Evolutionary conservation across 2,888 invertebrate genomes (phyloP), one percentile per base, ranked within the genome.

Genomic region (Andrena fulva): DNA sequence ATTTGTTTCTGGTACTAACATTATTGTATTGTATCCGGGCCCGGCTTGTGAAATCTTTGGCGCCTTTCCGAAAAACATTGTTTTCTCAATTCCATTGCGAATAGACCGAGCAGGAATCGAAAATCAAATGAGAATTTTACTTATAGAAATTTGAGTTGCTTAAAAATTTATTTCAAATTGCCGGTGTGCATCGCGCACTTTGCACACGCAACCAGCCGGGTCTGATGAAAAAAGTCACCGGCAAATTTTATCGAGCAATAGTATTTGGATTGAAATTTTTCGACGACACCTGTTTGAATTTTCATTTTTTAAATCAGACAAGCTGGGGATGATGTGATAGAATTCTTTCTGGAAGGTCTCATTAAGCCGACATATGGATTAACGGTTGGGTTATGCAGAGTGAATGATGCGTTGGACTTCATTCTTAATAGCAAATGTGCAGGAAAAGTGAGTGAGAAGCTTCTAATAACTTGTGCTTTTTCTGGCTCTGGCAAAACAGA

Each of bases 271-370:
- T 71, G 33, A 10, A 35, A 42, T 20, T 0, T 8, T 10, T 33
- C 56, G 52, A 63, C 31, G 29, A 20, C 62, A 48, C 66, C 20
- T 68, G n/a, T 70, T 80, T 80, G 84, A 74, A 72, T 69, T 27
- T 52, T 74, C 16, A 3, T 80, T 87, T 67, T 35, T 73, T 66
- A 63, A 88, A 90, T n/a, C 90, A 94, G 94, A 54, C 94, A 95
- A 91, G 94, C 95, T n/a, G 94, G 96, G 27, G 93, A 94, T 59
- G 96, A 96, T 90, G 95, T 96, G 4, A 93, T 96, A 77, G 95
- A 96, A 84, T 95, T 96, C 91, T 95, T 95, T 48, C 95, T 95
- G 81, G 95, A 96, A 85, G 95, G 95, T 29, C 93, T 96, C n/a
- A 95, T 97, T 75, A 94, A 93, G 20, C 96, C 96, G 1, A 94